phyloP scores from a whole-genome alignment of 2,113 vertebrate species.

The Albula goreensis region DNA sequence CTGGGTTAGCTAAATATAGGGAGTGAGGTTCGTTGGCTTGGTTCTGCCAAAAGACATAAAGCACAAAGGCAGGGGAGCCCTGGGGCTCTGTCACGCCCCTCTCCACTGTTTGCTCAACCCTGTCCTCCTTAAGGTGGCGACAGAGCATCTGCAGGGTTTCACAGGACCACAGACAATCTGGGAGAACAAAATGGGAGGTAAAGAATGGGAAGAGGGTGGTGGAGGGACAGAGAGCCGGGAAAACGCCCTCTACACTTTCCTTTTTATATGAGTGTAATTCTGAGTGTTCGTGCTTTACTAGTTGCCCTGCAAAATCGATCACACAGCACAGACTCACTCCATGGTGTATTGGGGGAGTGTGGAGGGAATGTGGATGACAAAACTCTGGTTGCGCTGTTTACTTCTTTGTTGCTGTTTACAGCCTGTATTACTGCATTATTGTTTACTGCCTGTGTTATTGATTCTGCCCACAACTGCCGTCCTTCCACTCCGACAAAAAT shows the following conservation, averaged over 20 bases:
- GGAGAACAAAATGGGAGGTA: not conserved
- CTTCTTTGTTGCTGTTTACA: not conserved
- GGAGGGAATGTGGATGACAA: not conserved
- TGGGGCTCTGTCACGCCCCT: not conserved
- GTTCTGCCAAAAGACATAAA: no score
- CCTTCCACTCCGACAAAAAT: not conserved
- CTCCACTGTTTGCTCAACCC: not conserved
- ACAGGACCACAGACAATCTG: not conserved
- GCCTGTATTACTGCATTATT: not conserved
- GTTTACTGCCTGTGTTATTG: not conserved
- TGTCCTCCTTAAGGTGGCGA: not conserved
- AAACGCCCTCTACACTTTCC: not conserved
- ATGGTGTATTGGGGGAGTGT: not conserved
- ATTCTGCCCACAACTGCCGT: not conserved
- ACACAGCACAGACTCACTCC: not conserved
- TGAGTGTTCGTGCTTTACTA: no score
- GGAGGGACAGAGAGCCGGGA: not conserved
- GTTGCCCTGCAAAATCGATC: not conserved
- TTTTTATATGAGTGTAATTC: no score
- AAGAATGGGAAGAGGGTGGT: not conserved
- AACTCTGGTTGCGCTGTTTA: not conserved
- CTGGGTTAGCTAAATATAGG: not conserved
- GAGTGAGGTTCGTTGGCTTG: not conserved
- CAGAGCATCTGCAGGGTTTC: not conserved
- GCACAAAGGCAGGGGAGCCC: not conserved